Evolutionary conservation across 2,888 invertebrate genomes (phyloP), one percentile per base, ranked within the genome.

Genomic region (Pseudolycoriella hygida): DNA sequence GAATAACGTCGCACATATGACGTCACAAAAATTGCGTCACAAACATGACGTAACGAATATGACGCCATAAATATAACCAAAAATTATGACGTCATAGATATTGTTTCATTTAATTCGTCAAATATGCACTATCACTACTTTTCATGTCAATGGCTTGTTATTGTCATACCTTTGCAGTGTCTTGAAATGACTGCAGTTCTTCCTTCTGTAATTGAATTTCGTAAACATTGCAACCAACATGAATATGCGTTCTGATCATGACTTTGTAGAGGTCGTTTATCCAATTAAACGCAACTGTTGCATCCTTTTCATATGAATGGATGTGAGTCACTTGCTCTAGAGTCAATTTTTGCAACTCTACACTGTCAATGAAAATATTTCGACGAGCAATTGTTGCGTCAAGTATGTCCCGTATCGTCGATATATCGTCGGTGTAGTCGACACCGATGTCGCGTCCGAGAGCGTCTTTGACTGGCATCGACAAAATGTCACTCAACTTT

Each of bases 381-480:
- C 77, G 76, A 42, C 80, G 68, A 4, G 79, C 76, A 44, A 73
- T 73, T 32, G 78, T 77, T 40, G 76, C 76, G 52, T 78, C 78
- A 50, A 83, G 64, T 54, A 79, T 75, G 55, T 80, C 78, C 51
- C 75, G 71, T 46, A 85, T 73, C 58, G 80, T 80, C 46, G 74
- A 70, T 46, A 83, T 79, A 55, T 83, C 81, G 56, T 74, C 73
- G 51, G 73, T 72, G 54, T 80, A 82, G 67, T 84, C 70, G 54
- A 80, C 72, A 50, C 72, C 70, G 52, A 79, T 65, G 56, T 78
- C 77, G 53, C 80, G 71, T 42, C 83, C 82, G 49, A 80, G 66
- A 1, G 82, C 79, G 61, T 84, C 81, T 64, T 83, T 83, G 50
- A 84, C 74, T 10, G 83, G 81, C 70, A 82, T 77, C 37, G 80